Base-by-base conservation (phyloP, 2,888 invertebrate genomes). In the Protodeltote pygarga region DNA sequence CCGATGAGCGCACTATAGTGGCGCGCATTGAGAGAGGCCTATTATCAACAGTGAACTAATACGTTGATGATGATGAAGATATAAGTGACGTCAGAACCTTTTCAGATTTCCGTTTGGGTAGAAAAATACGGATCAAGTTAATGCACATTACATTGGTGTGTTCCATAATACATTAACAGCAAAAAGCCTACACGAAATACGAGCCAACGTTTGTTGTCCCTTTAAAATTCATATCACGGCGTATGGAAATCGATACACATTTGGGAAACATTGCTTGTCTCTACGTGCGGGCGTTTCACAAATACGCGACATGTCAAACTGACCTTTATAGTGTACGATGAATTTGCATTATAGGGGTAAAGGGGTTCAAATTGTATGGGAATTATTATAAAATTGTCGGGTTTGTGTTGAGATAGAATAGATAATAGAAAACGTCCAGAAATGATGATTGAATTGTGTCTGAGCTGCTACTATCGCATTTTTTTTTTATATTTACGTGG, bases 211-310 rank as follows among this genome's bases (percentile, higher is more conserved):
- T 60, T 49, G 37, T 37, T 16, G 20, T 33, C 41, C 41, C 33
- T 47, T 73, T 67, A 58, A 55, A 55, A 75, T 74, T 73, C 74
- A 64, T 51, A 62, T 42, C 67, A 51, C 76, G 52, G 15, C 35
- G 42, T 60, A 61, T 68, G 63, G 73, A 55, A 73, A 75, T 75
- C 75, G 69, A 71, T 73, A 60, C 66, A 71, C 73, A 70, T 75
- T 76, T 72, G 69, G 64, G 60, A 66, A 68, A 62, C 74, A 66
- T 68, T 55, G 68, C 57, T 59, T 53, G 65, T 48, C 23, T 10
- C 51, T 60, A 74, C 74, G 74, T 74, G 74, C 64, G 34, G 34
- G 48, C 40, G 44, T 46, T 74, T 19, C 46, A 31, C 38, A 46
- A 61, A 49, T 35, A 53, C 38, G 31, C 40, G 9, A 39, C 41